Evolutionary conservation across 2,113 vertebrate species (phyloP).

Genomic region (Barnardius zonarius): DNA sequence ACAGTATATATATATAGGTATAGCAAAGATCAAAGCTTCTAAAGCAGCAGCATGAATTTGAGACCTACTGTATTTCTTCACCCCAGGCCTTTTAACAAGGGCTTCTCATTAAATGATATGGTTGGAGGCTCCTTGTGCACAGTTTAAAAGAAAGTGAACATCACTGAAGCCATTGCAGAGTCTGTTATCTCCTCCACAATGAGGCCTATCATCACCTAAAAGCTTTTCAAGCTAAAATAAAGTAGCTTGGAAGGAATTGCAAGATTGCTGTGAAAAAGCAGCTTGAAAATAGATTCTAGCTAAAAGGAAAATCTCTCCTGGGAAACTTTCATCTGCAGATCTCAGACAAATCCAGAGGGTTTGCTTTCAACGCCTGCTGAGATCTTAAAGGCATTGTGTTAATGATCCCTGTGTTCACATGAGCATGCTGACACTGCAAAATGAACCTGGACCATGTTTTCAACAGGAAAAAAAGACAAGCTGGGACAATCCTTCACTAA

Average conservation of each 20-base stretch:
- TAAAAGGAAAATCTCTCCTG: neutral
- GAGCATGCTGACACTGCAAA: neutral
- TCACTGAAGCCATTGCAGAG: neutral
- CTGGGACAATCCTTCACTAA: neutral
- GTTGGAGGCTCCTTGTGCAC: neutral
- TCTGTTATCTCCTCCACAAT: neutral
- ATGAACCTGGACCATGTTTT: neutral
- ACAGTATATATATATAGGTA: neutral
- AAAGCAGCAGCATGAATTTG: neutral
- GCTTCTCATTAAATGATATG: neutral
- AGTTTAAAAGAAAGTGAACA: neutral
- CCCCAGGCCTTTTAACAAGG: neutral
- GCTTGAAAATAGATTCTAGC: slow-evolving; percentile 13
- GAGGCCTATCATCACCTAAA: neutral
- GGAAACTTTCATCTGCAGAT: neutral
- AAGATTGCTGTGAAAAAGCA: slow-evolving; percentile 5
- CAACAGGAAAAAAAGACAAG: neutral
- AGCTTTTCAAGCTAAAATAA: slow-evolving; percentile 21
- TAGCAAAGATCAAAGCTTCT: neutral
- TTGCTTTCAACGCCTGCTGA: neutral
- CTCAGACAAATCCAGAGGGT: neutral
- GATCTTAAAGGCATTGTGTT: neutral
- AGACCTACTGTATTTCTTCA: neutral
- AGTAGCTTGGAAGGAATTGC: neutral
- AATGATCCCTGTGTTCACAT: neutral